Percentiles rank a stretch among this genome's conserved stretches.
Evolutionary conservation across 2,888 invertebrate genomes (phyloP).

Genomic region (Melipona beecheii): DNA sequence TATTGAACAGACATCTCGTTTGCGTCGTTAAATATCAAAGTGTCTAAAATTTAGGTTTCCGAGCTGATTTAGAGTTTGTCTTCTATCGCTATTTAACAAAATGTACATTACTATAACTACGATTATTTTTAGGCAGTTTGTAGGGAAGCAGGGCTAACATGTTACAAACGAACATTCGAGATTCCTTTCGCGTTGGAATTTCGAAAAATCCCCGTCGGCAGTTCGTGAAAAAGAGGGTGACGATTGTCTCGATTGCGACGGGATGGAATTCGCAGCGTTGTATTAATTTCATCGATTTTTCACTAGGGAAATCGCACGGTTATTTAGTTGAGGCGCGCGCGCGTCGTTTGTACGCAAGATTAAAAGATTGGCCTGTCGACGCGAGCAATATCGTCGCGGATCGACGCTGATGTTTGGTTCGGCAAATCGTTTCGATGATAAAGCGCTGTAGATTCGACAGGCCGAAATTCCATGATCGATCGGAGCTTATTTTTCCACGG

Average conservation of each 20-base stretch:
- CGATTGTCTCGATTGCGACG: neutral
- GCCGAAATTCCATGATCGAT: conserved; percentile 47
- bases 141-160: neutral
- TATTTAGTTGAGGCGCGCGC: conserved; percentile 30
- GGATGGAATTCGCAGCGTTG: neutral
- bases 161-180: neutral
- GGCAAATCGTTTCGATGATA: conserved; percentile 51
- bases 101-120: too few species aligned
- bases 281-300: conserved; percentile 43
- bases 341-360: conserved; percentile 38
- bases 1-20: too few species aligned
- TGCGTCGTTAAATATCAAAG: too few species aligned
- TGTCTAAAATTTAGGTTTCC: too few species aligned
- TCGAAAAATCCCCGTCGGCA: neutral
- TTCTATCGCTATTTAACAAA: too few species aligned
- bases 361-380: conserved; percentile 49
- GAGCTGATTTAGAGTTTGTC: too few species aligned
- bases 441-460: conserved; percentile 44
- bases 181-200: neutral
- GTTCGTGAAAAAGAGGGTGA: neutral
- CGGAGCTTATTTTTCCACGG: conserved; percentile 37
- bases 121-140: neutral
- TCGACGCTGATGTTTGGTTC: conserved; percentile 43
- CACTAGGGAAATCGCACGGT: conserved; percentile 11
- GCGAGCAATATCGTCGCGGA: conserved; percentile 38